Percentiles rank a stretch among this genome's conserved stretches.
Conservation (phyloP, 2,888 invertebrate genomes). For the Sarcophaga variegata region DNA sequence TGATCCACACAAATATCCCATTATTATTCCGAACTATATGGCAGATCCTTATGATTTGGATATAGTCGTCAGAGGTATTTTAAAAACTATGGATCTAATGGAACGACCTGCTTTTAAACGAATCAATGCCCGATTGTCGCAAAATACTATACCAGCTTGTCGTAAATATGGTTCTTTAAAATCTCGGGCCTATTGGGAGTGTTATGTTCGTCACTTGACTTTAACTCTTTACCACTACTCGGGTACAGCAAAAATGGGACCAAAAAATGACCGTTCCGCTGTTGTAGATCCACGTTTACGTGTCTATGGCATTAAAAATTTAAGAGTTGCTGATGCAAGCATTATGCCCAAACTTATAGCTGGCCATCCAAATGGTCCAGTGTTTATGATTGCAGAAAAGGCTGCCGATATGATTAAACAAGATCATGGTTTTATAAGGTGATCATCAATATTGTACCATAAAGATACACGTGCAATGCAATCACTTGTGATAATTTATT, state of each 20-base stretch:
- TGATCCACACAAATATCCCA: conserved; percentile 86
- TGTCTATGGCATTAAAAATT: conserved; percentile 82
- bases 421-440: conserved; percentile 77
- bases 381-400: conserved; percentile 84
- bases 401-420: conserved; percentile 84
- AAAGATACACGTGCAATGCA: neutral
- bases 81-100: conserved; percentile 82
- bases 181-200: conserved; percentile 85
- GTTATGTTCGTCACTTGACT: conserved; percentile 85
- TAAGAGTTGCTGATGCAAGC: conserved; percentile 84
- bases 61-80: conserved; percentile 84
- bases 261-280: conserved; percentile 83
- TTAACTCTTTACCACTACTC: conserved; percentile 86
- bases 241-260: conserved; percentile 87
- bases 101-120: conserved; percentile 83
- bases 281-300: conserved; percentile 85
- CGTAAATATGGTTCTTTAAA: conserved; percentile 80
- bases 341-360: conserved; percentile 83
- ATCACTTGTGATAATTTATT: neutral
- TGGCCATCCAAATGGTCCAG: conserved; percentile 84
- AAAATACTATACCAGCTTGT: conserved; percentile 84
- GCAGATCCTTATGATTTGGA: conserved; percentile 85
- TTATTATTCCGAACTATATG: conserved; percentile 88
- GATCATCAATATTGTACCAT: neutral
- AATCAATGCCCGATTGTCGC: conserved; percentile 83